Percentiles rank a stretch among this genome's conserved stretches.
phyloP scores from a whole-genome alignment of 2,888 invertebrate genomes.

The Trichogramma evanescens region DNA sequence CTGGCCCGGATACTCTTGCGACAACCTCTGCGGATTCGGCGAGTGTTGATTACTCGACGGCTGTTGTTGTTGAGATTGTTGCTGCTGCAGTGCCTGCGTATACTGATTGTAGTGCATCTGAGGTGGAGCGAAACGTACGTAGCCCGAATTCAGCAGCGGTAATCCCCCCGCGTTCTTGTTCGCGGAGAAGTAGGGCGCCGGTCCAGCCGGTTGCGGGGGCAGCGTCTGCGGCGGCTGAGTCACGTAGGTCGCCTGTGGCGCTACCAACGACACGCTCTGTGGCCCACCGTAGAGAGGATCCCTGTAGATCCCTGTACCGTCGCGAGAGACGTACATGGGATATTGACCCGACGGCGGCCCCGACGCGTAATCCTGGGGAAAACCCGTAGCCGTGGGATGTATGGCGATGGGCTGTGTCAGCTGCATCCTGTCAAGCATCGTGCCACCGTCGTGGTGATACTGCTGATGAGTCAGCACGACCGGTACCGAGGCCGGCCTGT shows the following conservation, averaged over 20 bases:
- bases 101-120: conserved; percentile 40
- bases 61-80: conserved; percentile 5
- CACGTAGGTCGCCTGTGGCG: conserved; percentile 38
- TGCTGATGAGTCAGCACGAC: conserved; percentile 36
- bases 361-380: conserved; percentile 34
- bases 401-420: conserved; percentile 41
- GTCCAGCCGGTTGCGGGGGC: conserved; percentile 38
- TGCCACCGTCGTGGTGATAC: conserved; percentile 29
- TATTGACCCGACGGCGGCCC: conserved; percentile 31
- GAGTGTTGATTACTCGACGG: conserved; percentile 34
- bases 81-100: conserved; percentile 28
- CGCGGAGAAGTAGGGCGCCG: conserved; percentile 37
- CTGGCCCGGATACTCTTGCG: conserved; percentile 42
- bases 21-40: conserved; percentile 42
- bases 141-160: conserved; percentile 27
- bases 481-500: conserved; percentile 34
- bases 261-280: conserved; percentile 29
- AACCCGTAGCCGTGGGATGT: conserved; percentile 35
- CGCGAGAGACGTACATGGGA: conserved; percentile 40
- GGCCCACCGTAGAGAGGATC: conserved; percentile 32
- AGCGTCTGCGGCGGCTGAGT: conserved; percentile 36
- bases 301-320: conserved; percentile 31
- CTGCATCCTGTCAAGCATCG: conserved; percentile 31
- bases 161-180: conserved; percentile 32
- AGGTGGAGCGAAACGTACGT: conserved; percentile 26